Evolutionary conservation across 2,888 invertebrate genomes (phyloP), one percentile per base, ranked within the genome.

Genomic region (Drosophila trichaetosa): DNA sequence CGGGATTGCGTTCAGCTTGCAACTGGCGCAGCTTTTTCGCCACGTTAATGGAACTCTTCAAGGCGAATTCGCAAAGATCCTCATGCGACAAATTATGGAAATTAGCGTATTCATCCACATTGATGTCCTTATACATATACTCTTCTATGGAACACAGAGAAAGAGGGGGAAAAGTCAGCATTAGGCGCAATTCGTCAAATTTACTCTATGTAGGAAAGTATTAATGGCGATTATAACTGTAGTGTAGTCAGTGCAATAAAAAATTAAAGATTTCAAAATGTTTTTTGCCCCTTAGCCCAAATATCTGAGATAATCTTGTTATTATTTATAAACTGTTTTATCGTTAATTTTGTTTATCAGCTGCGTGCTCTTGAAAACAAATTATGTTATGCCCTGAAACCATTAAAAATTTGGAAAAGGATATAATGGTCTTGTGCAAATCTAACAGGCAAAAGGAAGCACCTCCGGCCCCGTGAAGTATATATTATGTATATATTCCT

Each of bases 21-120:
- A 96, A 92, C 46, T 95, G 93, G 33, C 95, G 94, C n/a, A 97
- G 95, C 92, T 97, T 96, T 80, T 94, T 94, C 84, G 97, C 95
- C 29, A 96, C 91, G 16, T 94, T 69, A 10, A 90, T 74, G 10
- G 80, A 64, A 33, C 66, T 58, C n/a, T 79, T 79, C 1, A 85
- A 46, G 2, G 85, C 62, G 18, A 59, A 42, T 21, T 89, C 83
- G 56, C 76, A 82, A 16, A 91, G 74, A 5, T 92, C 91, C 51
- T 90, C 91, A 42, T 92, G 89, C 0, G 91, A 87, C 49, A 79
- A 79, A 53, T 91, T 87, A 1, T 73, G 72, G 4, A 83, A 18
- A 27, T 75, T 74, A 4, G 65, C 68, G 18, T 57, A 33, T 6
- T 60, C 79, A n/a, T 59, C 64, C 0, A n/a, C 31, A 65, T 89